phyloP scores from a whole-genome alignment of 2,113 vertebrate species.

The Formicarius rufipectus region DNA sequence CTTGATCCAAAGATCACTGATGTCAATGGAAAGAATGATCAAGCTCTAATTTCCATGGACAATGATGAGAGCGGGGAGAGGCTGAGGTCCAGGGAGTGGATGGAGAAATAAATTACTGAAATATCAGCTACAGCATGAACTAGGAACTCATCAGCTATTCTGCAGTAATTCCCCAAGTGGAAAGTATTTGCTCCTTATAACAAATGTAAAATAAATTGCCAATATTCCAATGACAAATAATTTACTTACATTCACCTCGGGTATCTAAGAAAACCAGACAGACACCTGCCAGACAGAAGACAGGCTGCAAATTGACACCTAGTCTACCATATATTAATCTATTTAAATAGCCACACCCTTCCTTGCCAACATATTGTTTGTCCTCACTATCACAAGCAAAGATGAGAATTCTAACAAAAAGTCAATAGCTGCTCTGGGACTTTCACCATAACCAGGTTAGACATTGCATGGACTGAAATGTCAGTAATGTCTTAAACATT shows the following conservation, averaged over 20 bases:
- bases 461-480: too few species aligned
- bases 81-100: not conserved
- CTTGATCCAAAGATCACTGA: not conserved
- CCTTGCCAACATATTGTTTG: not conserved
- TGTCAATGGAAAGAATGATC: not conserved
- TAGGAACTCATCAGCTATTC: not conserved
- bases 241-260: not conserved
- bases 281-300: not conserved
- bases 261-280: not conserved
- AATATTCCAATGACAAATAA: not conserved
- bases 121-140: not conserved
- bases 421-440: not conserved
- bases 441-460: fast-evolving
- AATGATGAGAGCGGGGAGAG: not conserved
- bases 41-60: not conserved
- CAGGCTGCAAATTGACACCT: not conserved
- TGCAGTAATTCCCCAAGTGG: not conserved
- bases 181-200: not conserved
- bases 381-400: not conserved
- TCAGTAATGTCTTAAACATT: too few species aligned
- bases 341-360: not conserved
- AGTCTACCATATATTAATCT: not conserved
- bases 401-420: not conserved
- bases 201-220: not conserved
- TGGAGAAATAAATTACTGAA: not conserved